Evolutionary conservation across 2,888 invertebrate genomes (phyloP).

Genomic region (Agriopis marginaria): DNA sequence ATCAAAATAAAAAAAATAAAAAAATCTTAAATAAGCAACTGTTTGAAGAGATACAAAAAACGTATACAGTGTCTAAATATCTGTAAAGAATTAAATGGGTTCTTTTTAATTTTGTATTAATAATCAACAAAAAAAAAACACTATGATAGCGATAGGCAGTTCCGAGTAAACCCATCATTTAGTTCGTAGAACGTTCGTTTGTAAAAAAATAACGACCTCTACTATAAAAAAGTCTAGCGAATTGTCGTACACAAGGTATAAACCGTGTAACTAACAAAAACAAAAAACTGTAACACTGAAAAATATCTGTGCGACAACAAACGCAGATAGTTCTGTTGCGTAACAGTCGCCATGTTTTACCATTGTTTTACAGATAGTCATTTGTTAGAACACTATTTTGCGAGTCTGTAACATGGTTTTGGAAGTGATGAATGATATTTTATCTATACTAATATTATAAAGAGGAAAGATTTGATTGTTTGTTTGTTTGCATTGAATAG

Average conservation of each 20-base stretch:
- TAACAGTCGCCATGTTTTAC: constrained; percentile 25
- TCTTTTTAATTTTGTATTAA: no score
- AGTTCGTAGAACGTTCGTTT: no score
- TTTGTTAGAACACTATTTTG: constrained; percentile 18
- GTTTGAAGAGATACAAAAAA: no score
- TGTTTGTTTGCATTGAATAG: no score
- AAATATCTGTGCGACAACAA: constrained; percentile 41
- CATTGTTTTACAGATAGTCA: constrained; percentile 26
- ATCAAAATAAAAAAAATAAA: no score
- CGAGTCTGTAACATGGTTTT: neutral
- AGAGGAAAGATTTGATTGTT: no score
- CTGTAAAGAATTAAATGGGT: no score
- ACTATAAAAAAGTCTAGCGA: constrained; percentile 26
- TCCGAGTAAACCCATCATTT: neutral
- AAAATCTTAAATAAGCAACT: no score
- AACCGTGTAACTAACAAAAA: constrained; percentile 36
- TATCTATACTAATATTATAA: no score
- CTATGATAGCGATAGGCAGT: neutral
- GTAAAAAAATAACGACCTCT: constrained; percentile 31
- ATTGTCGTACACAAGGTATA: constrained; percentile 35
- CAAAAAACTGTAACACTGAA: constrained; percentile 38
- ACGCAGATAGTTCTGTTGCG: constrained; percentile 21
- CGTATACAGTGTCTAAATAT: neutral
- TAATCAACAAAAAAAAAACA: no score
- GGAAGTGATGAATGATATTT: constrained; percentile 1